Percentiles rank a stretch among this genome's conserved stretches.
These are phyloP conservation scores for Eonycteris spelaea DNA, from an alignment of 2,113 vertebrate species.

Conservation along the genomic window DNA sequence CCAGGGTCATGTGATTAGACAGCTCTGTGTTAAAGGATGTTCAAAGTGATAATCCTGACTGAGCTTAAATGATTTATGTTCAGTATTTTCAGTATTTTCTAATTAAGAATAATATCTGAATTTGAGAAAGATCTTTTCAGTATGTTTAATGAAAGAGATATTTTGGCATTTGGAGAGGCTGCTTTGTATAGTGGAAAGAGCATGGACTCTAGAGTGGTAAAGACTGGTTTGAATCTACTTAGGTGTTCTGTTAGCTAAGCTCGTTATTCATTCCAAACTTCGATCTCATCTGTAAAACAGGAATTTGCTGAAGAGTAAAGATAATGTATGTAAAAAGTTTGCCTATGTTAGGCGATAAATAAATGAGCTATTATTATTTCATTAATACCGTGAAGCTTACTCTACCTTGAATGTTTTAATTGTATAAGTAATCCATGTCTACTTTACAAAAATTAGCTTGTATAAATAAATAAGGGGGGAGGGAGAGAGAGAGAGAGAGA, in stretches of 20 bases:
- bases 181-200: background rate
- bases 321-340: background rate
- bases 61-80: conserved; percentile 9
- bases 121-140: background rate
- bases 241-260: background rate
- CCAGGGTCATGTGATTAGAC: background rate
- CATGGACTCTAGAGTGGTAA: background rate
- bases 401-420: background rate
- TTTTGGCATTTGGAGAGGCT: background rate
- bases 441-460: conserved; percentile 9
- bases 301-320: background rate
- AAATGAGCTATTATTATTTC: background rate
- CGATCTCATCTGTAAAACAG: background rate
- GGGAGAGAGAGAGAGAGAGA: too few species aligned
- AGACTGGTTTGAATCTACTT: background rate
- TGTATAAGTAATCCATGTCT: background rate
- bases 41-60: background rate
- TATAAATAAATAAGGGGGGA: background rate
- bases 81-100: conserved; percentile 19
- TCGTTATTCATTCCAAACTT: background rate
- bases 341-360: background rate
- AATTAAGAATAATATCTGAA: background rate
- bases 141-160: background rate
- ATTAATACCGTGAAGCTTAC: background rate
- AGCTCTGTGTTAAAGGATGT: background rate